These are phyloP conservation scores for Ariolimax columbianus DNA, from an alignment of 2,888 invertebrate genomes.

Conservation along the genomic window DNA sequence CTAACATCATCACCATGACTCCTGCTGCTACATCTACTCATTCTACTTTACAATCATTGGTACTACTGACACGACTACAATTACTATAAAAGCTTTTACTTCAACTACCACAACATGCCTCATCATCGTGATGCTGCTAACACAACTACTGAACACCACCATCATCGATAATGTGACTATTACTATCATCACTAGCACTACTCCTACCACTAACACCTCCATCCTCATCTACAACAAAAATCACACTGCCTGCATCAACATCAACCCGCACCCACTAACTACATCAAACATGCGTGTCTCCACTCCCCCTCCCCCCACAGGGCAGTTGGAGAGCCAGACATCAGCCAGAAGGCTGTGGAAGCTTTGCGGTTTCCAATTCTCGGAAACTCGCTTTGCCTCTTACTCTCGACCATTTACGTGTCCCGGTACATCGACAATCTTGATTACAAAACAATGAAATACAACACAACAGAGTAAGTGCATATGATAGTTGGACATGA, in stretches of 20 bases:
- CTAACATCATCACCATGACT: background rate
- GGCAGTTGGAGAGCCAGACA: background rate
- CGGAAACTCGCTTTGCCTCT: background rate
- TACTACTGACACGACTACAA: too few relatives aligned
- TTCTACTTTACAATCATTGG: too few relatives aligned
- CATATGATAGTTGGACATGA: background rate
- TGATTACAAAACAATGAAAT: background rate
- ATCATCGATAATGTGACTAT: background rate
- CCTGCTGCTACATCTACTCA: background rate
- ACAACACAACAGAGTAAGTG: slow-evolving; percentile 25
- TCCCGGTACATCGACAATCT: slow-evolving; percentile 8
- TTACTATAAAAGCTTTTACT: background rate
- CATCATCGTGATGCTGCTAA: too few relatives aligned
- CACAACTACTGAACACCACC: background rate
- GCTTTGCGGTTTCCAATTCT: slow-evolving; percentile 23
- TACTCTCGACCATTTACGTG: slow-evolving; percentile 20
- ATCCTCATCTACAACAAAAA: background rate
- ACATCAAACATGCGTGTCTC: background rate
- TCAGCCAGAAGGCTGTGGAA: background rate
- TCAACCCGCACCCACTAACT: background rate
- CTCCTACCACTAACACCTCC: background rate
- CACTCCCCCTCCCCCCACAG: background rate
- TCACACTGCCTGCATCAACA: background rate
- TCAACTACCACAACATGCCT: background rate
- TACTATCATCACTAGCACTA: background rate